phyloP scores from a whole-genome alignment of 2,797 vertebrate genomes.

The Cercopithecus hamlyni region DNA sequence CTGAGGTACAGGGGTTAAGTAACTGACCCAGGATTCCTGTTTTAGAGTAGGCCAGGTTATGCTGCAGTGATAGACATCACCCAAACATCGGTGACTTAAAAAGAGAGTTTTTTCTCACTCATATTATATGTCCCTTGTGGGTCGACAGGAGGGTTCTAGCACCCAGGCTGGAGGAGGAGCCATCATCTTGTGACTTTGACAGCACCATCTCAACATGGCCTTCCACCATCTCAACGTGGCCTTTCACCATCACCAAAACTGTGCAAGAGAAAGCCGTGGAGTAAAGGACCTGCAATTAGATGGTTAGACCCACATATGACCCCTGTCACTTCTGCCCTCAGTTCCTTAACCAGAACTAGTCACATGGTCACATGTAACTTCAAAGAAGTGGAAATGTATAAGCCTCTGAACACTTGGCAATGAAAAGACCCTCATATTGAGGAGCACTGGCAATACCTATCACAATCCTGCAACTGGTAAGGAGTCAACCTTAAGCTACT shows the following conservation, averaged over 20 bases:
- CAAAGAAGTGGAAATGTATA: not conserved
- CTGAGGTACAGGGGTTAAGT: not conserved
- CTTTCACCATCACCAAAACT: not conserved
- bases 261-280: not conserved
- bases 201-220: not conserved
- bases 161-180: not conserved
- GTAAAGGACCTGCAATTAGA: not conserved
- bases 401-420: not conserved
- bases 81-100: not conserved
- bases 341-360: not conserved
- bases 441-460: not conserved
- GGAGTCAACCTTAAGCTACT: not conserved
- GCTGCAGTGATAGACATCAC: not conserved
- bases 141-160: not conserved
- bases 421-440: not conserved
- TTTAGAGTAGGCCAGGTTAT: not conserved
- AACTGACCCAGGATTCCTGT: not conserved
- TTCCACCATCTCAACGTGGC: not conserved
- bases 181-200: not conserved
- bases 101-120: not conserved
- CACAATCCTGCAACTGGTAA: not conserved
- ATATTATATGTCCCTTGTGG: not conserved
- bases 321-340: not conserved
- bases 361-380: not conserved
- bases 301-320: not conserved